Percentiles rank a stretch among this genome's conserved stretches.
These are phyloP conservation scores for Drosophila yooni DNA, from an alignment of 2,888 invertebrate genomes.

Conservation along the genomic window DNA sequence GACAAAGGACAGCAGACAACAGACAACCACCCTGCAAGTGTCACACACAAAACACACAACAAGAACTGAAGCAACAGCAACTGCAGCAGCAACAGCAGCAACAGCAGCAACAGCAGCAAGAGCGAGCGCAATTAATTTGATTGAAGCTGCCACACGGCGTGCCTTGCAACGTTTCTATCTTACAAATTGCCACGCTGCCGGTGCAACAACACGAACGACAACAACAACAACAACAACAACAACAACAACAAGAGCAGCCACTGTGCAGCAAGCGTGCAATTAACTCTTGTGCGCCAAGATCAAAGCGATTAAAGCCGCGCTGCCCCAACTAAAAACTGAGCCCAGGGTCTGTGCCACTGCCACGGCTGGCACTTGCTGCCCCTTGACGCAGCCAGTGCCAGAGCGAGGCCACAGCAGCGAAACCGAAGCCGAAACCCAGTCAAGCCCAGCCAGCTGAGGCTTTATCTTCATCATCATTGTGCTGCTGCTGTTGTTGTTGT, in stretches of 20 bases:
- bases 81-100: constrained; percentile 27
- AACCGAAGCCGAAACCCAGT: constrained; percentile 30
- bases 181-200: constrained; percentile 70
- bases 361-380: constrained; percentile 5
- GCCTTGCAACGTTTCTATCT: constrained; percentile 73
- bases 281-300: constrained; percentile 83
- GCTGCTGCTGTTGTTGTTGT: neutral
- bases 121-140: constrained; percentile 82
- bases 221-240: constrained; percentile 23
- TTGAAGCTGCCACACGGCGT: constrained; percentile 84
- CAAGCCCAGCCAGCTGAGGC: constrained; percentile 31
- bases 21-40: constrained; percentile 48
- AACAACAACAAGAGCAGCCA: constrained; percentile 51
- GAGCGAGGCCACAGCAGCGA: neutral
- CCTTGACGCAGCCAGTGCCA: neutral
- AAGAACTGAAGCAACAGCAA: constrained; percentile 9
- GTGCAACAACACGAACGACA: constrained; percentile 32
- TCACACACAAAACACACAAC: constrained; percentile 49
- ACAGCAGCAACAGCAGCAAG: constrained; percentile 33
- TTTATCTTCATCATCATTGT: constrained; percentile 46
- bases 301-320: constrained; percentile 82
- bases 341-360: constrained; percentile 8
- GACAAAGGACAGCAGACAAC: neutral
- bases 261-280: constrained; percentile 83
- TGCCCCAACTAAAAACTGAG: constrained; percentile 31